Conservation (phyloP, 2,113 vertebrate species). For the Cololabis saira region DNA sequence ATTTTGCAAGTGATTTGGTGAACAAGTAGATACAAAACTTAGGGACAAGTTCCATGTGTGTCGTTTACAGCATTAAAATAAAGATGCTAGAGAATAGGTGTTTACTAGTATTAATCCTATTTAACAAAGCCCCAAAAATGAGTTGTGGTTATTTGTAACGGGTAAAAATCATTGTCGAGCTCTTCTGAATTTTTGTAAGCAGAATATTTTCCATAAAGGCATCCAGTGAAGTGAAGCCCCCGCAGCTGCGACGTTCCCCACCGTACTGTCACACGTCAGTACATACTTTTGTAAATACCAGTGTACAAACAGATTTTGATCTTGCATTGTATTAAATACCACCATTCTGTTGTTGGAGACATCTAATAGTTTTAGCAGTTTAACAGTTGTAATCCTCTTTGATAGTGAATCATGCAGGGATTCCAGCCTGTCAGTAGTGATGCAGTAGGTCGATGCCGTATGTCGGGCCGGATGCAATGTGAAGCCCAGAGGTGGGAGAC, state of each 20-base stretch:
- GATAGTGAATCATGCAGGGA: conserved; percentile 36
- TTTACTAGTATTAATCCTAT: conserved; percentile 1
- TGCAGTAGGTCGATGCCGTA: conserved; percentile 32
- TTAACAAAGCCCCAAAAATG: not conserved
- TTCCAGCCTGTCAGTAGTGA: conserved; percentile 21
- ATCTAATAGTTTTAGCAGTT: conserved; percentile 60
- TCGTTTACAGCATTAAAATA: conserved; percentile 13
- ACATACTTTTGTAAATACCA: conserved; percentile 64
- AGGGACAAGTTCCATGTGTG: too few species aligned
- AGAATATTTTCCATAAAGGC: not conserved
- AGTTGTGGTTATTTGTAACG: not conserved
- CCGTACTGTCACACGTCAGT: conserved; percentile 2
- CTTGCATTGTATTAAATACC: conserved; percentile 57
- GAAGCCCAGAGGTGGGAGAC: conserved; percentile 26
- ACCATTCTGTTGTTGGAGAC: conserved; percentile 66
- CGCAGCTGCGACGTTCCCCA: not conserved
- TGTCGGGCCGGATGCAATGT: conserved; percentile 59
- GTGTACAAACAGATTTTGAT: conserved; percentile 56
- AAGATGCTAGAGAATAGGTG: not conserved
- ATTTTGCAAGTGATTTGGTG: conserved; percentile 1
- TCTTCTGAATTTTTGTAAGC: not conserved
- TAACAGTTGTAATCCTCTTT: conserved; percentile 60
- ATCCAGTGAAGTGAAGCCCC: not conserved
- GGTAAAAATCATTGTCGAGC: not conserved
- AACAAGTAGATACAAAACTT: not conserved